phyloP scores from a whole-genome alignment of 2,797 vertebrate genomes.

The Champsocephalus gunnari region DNA sequence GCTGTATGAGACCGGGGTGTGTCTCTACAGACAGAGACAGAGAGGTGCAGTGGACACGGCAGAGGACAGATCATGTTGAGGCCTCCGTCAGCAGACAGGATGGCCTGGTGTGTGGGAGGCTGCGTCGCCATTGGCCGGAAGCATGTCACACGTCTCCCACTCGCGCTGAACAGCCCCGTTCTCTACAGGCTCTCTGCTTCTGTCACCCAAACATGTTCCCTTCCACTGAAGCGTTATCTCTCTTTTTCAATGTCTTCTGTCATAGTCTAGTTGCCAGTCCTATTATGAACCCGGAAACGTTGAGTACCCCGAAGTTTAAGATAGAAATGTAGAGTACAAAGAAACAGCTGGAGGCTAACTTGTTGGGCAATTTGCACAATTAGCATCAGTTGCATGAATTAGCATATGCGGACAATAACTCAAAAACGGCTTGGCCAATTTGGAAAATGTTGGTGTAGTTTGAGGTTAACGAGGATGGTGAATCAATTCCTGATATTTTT shows the following conservation, averaged over 20 bases:
- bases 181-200: slow-evolving; percentile 22
- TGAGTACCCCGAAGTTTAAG: too few species aligned
- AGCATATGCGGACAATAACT: too few species aligned
- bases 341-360: too few species aligned
- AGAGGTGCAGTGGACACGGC: slow-evolving; percentile 39
- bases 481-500: too few species aligned
- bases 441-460: too few species aligned
- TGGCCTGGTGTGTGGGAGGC: slow-evolving; percentile 47
- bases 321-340: too few species aligned
- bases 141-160: slow-evolving; percentile 67
- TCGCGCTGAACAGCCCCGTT: slow-evolving; percentile 42
- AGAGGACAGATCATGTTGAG: slow-evolving; percentile 46
- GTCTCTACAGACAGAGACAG: slow-evolving; percentile 1
- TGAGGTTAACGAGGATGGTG: too few species aligned
- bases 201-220: background rate
- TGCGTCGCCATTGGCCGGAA: slow-evolving; percentile 42
- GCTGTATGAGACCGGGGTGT: background rate
- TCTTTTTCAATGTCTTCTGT: background rate
- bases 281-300: too few species aligned
- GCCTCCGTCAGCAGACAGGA: slow-evolving; percentile 45
- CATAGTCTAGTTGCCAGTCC: too few species aligned
- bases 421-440: too few species aligned
- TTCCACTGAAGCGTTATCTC: background rate
- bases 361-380: too few species aligned
- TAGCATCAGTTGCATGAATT: too few species aligned